A percentile compares a stretch with the other conserved stretches of the same genome.
Evolutionary conservation across 1,140 invertebrate genomes (phyloP).

Genomic region (Gonatopus flavifemur): DNA sequence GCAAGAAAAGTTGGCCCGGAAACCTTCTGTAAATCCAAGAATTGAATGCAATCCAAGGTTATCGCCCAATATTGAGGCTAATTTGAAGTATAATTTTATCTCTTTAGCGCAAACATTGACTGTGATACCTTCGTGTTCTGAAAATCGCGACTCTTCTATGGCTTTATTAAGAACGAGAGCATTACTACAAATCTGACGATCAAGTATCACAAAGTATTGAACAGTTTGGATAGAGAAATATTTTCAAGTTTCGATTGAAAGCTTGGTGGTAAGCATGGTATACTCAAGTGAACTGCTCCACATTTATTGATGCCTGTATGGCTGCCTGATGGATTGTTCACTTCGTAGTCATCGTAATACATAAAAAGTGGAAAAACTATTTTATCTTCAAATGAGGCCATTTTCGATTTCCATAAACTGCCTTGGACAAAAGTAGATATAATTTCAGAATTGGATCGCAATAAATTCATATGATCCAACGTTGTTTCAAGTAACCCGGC

Average conservation of each 20-base stretch:
- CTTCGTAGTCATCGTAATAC: constrained; percentile 23
- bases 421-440: not conserved
- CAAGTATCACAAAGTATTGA: constrained; percentile 29
- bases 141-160: not conserved
- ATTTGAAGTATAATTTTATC: too few relatives aligned
- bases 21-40: too few relatives aligned
- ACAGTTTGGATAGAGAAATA: constrained; percentile 33
- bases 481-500: not conserved
- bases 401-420: constrained; percentile 7
- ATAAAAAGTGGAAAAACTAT: constrained; percentile 31
- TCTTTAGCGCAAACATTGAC: too few relatives aligned
- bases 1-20: too few relatives aligned
- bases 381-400: not conserved
- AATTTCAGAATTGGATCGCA: not conserved
- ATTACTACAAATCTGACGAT: constrained; percentile 28
- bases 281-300: constrained; percentile 28
- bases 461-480: not conserved
- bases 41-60: too few relatives aligned
- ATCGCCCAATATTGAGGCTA: too few relatives aligned
- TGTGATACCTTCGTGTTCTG: too few relatives aligned
- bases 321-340: constrained; percentile 32
- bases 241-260: constrained; percentile 25
- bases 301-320: constrained; percentile 31
- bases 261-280: constrained; percentile 31
- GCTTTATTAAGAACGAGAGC: constrained; percentile 18